Percentiles rank a stretch among this genome's conserved stretches.
phyloP scores from a whole-genome alignment of 2,797 vertebrate species.

The Epinephelus awoara region DNA sequence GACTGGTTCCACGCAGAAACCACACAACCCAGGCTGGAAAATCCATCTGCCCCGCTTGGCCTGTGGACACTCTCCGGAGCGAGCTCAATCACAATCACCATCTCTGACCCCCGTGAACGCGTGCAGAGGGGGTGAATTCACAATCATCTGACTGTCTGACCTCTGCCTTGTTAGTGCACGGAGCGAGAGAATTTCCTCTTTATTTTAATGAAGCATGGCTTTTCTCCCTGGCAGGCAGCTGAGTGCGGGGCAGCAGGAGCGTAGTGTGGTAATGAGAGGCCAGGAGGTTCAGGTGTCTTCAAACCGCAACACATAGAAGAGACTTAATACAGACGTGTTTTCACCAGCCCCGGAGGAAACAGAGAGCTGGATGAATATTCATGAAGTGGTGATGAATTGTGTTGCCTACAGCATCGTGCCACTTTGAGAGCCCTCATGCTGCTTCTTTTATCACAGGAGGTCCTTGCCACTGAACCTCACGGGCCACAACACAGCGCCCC shows the following conservation, averaged over 20 bases:
- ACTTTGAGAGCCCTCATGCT: slow-evolving; percentile 79
- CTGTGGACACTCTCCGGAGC: slow-evolving; percentile 14
- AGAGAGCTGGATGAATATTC: slow-evolving; percentile 83
- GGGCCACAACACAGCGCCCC: slow-evolving; percentile 66
- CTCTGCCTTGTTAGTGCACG: slow-evolving; percentile 77
- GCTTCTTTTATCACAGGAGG: slow-evolving; percentile 80
- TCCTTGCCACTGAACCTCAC: slow-evolving; percentile 72
- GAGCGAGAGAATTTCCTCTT: slow-evolving; percentile 73
- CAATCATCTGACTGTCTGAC: slow-evolving; percentile 70
- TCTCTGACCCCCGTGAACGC: slow-evolving; percentile 43
- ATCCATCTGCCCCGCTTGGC: slow-evolving; percentile 40
- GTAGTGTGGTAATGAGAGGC: slow-evolving; percentile 81
- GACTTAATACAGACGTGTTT: slow-evolving; percentile 76
- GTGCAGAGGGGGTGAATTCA: slow-evolving; percentile 57
- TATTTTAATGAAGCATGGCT: slow-evolving; percentile 81
- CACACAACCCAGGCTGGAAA: slow-evolving; percentile 39
- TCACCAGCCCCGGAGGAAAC: slow-evolving; percentile 72
- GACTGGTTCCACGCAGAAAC: slow-evolving; percentile 48
- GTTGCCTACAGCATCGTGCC: slow-evolving; percentile 75
- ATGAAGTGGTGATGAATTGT: slow-evolving; percentile 80
- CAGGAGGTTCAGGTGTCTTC: slow-evolving; percentile 82
- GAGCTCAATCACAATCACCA: slow-evolving; percentile 53
- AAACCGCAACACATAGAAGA: slow-evolving; percentile 65
- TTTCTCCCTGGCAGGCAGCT: slow-evolving; percentile 69
- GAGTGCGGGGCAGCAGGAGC: slow-evolving; percentile 65